phyloP scores from a whole-genome alignment of 2,888 invertebrate genomes.

The Tolmerus cingulatus region DNA sequence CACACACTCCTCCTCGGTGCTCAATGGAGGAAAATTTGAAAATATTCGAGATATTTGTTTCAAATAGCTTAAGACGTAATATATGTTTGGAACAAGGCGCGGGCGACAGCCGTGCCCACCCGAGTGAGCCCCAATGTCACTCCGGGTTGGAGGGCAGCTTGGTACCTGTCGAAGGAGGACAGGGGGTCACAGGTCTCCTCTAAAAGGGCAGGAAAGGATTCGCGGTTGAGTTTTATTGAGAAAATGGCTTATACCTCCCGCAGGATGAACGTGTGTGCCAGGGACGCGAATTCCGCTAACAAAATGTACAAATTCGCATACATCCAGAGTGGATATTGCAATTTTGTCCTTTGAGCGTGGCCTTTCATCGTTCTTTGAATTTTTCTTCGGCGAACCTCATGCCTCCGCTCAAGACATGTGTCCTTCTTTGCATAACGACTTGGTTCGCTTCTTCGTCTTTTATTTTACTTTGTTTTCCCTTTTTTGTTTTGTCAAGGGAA shows the following conservation, averaged over 20 bases:
- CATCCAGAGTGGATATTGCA: constrained; percentile 45
- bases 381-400: neutral
- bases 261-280: constrained; percentile 2
- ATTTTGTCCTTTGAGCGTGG: constrained; percentile 44
- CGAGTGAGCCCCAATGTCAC: constrained; percentile 29
- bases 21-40: constrained; percentile 48
- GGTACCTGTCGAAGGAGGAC: neutral
- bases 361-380: constrained; percentile 37
- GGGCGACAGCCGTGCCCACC: constrained; percentile 4
- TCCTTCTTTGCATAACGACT: constrained; percentile 41
- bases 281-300: constrained; percentile 20
- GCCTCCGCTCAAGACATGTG: constrained; percentile 21
- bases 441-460: neutral
- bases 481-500: constrained; percentile 19
- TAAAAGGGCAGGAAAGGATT: constrained; percentile 40
- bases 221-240: constrained; percentile 39
- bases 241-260: constrained; percentile 21
- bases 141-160: neutral
- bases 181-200: constrained; percentile 17
- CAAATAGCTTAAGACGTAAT: constrained; percentile 49
- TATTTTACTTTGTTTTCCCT: neutral
- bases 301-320: constrained; percentile 44
- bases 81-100: constrained; percentile 46
- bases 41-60: constrained; percentile 50
- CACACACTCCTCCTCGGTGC: neutral